phyloP scores from a whole-genome alignment of 2,888 invertebrate genomes.

The Branchellion lobata region DNA sequence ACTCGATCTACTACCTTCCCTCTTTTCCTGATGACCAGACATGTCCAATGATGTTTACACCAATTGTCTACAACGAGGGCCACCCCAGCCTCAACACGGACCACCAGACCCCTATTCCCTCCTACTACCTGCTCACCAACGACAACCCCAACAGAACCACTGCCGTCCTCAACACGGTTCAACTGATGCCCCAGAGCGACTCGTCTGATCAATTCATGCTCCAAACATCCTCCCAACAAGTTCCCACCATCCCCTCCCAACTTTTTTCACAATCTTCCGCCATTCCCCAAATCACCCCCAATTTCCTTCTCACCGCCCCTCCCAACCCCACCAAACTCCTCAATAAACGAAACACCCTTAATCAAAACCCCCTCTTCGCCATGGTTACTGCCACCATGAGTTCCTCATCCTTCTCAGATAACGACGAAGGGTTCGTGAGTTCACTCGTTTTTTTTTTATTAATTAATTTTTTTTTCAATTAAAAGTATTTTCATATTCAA shows the following conservation, averaged over 20 bases:
- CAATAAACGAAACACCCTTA: background rate
- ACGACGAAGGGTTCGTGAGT: constrained; percentile 48
- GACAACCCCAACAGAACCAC: constrained; percentile 4
- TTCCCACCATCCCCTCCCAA: too few relatives aligned
- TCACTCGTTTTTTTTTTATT: constrained; percentile 4
- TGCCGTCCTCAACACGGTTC: background rate
- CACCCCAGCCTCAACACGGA: constrained; percentile 48
- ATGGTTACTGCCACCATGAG: constrained; percentile 51
- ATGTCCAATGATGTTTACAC: constrained; percentile 56
- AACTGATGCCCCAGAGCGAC: background rate
- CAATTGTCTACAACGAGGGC: constrained; percentile 48
- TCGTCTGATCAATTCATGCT: background rate
- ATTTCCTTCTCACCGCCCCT: background rate
- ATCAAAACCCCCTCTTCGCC: constrained; percentile 46
- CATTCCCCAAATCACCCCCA: background rate
- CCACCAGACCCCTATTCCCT: constrained; percentile 29
- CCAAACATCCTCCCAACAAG: background rate
- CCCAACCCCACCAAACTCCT: background rate
- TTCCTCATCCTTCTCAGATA: constrained; percentile 45
- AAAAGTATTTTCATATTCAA: too few relatives aligned
- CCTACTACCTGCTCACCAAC: constrained; percentile 28
- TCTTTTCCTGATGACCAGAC: constrained; percentile 56
- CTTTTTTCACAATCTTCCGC: background rate
- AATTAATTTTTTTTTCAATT: too few relatives aligned
- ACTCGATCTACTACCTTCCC: constrained; percentile 45